Evolutionary conservation across 2,113 vertebrate species (phyloP), one percentile per base, ranked within the genome.

Genomic region (Orycteropus afer): DNA sequence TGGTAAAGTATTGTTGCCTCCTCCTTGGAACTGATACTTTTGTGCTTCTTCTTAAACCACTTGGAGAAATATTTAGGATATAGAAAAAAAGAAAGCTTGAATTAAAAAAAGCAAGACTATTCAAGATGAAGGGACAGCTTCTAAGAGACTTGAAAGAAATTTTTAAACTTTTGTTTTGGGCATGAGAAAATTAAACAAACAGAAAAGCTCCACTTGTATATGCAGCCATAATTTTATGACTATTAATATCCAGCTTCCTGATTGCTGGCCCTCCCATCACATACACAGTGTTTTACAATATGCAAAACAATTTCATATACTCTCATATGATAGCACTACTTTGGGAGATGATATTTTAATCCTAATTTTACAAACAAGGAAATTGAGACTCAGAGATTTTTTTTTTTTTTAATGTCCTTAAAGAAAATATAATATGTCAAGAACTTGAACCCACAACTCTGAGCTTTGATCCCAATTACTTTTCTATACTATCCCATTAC

Each of bases 1-100:
- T 85, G 74, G 74, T 59, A 47, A 65, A 27, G 13, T 14, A 2
- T 3, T n/a, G 27, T 61, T 89, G 82, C 73, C 49, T 94, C 90
- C 74, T 79, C 53, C 22, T 6, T 22, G 45, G 81, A 85, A 93
- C 71, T 90, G 93, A 96, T 91, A 87, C 96, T 93, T 94, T 18
- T 12, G 80, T 63, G 61, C 32, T 94, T 81, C 78, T 34, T 97
- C 79, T 83, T 29, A 73, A 77, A 55, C 11, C 57, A 69, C 69
- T 80, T 86, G 61, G 77, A 83, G 95, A 95, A 91, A 69, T 79
- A 82, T 59, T 93, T 82, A 42, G 61, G n/a, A 40, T 22, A 73
- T 0, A 67, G 57, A n/a, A 69, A 37, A 67, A 86, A 23, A 76
- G n/a, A 40, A 77, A 55, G 7, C 8, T 73, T 80, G 74, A 51